Base-by-base conservation (phyloP, 1,140 invertebrate species). In the Propsilocerus akamusi region DNA sequence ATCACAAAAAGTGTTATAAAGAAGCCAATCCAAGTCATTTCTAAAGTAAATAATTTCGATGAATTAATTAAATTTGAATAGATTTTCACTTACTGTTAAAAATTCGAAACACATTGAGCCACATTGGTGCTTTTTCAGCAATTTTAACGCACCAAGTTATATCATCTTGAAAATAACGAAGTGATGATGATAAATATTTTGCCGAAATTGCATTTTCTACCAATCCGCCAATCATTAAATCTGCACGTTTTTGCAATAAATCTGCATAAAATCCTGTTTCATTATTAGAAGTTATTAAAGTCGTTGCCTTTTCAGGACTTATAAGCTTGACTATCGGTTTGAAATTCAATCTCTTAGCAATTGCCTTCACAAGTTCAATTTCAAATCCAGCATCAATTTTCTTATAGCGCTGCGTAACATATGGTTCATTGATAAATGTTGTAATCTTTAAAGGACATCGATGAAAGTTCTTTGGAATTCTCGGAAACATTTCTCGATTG, bases 151-250 rank as follows among this genome's bases (percentile, higher is more conserved):
- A 51, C 49, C 49, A 51, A 7, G 49, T 51, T 46, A 37, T 26
- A 47, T 51, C 49, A 30, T 51, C 49, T 28, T 51, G 49, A 51
- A 26, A 46, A 20, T 51, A 51, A 23, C 37, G 49, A 11, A 51
- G 46, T 5, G 49, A 46, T 11, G 37, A 7, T 3, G 37, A 51
- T 5, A 51, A 26, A 3, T 28, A 8, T 26, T 47, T 46, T 28
- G 25, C 26, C 5, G 37, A 26, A 23, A 20, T 14, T 30, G 32
- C 8, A 24, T 46, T 41, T 12, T 51, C 37, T 12, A 28, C 32
- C 14, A 51, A 22, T 17, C 49, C 49, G n/a, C 49, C 49, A 10
- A 51, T 47, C 41, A 51, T 28, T 5, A 51, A 17, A 30, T 51
- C 49, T 12, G 25, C 2, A n/a, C 22, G 22, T 20, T 17, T 41